Base-by-base conservation (phyloP, 2,888 invertebrate genomes). In the Tribolium freemani region DNA sequence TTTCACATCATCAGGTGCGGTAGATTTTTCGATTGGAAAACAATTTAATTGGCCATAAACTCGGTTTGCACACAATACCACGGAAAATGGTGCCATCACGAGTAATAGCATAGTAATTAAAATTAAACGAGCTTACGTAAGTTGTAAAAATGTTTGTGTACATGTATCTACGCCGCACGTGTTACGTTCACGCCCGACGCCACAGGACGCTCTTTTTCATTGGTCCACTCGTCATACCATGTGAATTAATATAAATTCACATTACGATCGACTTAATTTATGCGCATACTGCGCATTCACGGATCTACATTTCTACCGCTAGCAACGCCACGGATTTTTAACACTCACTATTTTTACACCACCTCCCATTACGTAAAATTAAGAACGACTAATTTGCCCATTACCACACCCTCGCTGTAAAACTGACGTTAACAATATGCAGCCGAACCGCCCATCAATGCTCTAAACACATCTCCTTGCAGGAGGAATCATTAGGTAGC, bases 201-300 rank as follows among this genome's bases (percentile, higher is more conserved):
- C 70, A 67, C 72, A 68, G 73, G 73, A 71, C 69, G 57, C 56
- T 66, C 56, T 45, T 61, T 38, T 45, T 71, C 54, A 78, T 78
- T 77, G 78, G 78, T 63, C 69, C 70, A 48, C 50, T 51, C 61
- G 50, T 16, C 30, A 50, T 68, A 72, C 76, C 76, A 75, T n/a
- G n/a, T n/a, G 75, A 77, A 77, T 75, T 66, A 54, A 57, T 56
- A 76, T 74, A 75, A 75, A 78, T 80, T 75, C 75, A 74, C 70
- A 74, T 74, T 64, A 75, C 70, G 72, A 76, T 75, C 72, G 64
- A 69, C 69, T 70, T 79, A 78, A 80, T 80, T 79, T 80, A 80
- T 78, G 77, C 73, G 63, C 71, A 75, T 79, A 76, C 74, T 75
- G 75, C 76, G 77, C 78, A 80, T 78, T 79, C 79, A 77, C 75